Evolutionary conservation across 2,113 vertebrate genomes (phyloP), one percentile per base, ranked within the genome.

Genomic region (Anguilla rostrata): DNA sequence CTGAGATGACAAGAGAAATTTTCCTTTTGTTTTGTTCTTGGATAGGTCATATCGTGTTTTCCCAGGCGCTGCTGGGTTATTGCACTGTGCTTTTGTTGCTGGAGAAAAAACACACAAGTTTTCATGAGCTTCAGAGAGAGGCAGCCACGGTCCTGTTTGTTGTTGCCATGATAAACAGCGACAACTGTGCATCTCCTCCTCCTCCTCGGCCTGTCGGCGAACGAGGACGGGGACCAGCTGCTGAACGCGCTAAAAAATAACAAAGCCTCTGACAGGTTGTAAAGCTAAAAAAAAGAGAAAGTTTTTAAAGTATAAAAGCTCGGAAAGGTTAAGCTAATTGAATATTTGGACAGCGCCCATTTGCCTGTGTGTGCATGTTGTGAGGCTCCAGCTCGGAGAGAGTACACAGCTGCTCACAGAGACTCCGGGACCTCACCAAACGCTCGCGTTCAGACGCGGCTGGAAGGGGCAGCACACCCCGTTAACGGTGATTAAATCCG

Each of bases 401-500:
- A 75, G 26, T n/a, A 71, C 63, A 71, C 26, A n/a, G 26, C 26
- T n/a, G 26, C 26, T 90, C 86, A 16, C 79, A 57, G 75, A 82
- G 89, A 84, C 81, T 40, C 90, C 63, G 80, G 41, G 85, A n/a
- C 46, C 66, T 34, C 89, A 29, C 88, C 88, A 80, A 80, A 87
- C 43, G 16, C 78, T n/a, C 39, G 14, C 20, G 40, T 88, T 90
- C 88, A 81, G 18, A 87, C 87, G 87, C 84, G 41, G 87, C 82
- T 86, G 83, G 85, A 89, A n/a, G 85, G 81, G 75, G 57, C 88
- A 22, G 79, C 75, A 84, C 81, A 90, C 84, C 85, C 90, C 84
- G 75, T 90, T 90, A 89, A 88, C 85, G 22, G 34, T 79, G 53
- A 86, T 43, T 92, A 87, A 88, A 84, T 88, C 83, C 79, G 71